Evolutionary conservation across 2,888 invertebrate species (phyloP).

Genomic region (Mesorhabditis spiculigera): DNA sequence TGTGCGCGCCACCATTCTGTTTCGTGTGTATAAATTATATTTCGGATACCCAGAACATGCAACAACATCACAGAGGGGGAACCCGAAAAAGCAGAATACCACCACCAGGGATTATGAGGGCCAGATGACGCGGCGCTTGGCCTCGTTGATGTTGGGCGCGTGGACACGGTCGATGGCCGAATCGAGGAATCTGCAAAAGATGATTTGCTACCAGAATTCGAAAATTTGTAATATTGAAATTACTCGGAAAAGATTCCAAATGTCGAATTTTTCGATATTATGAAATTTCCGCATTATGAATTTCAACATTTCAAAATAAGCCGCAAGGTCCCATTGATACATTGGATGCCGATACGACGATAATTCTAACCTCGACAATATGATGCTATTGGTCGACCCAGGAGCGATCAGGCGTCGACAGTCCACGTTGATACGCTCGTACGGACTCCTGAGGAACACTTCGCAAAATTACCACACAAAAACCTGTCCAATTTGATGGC

Average conservation of each 20-base stretch:
- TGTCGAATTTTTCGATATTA: too few relatives aligned
- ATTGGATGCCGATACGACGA: not conserved
- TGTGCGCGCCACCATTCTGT: too few relatives aligned
- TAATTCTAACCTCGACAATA: slow-evolving; percentile 67
- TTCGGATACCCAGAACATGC: too few relatives aligned
- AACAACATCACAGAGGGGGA: too few relatives aligned
- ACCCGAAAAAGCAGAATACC: too few relatives aligned
- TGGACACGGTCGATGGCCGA: slow-evolving; percentile 35
- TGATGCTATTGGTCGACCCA: slow-evolving; percentile 88
- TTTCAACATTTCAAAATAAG: too few relatives aligned
- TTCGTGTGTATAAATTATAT: too few relatives aligned
- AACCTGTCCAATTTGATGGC: slow-evolving; percentile 31
- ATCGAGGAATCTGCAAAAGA: slow-evolving; percentile 30
- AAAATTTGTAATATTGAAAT: not conserved
- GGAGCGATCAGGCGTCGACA: slow-evolving; percentile 63
- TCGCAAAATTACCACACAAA: not conserved
- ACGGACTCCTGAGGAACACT: not conserved
- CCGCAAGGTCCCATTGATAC: not conserved
- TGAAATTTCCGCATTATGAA: too few relatives aligned
- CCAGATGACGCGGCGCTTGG: too few relatives aligned
- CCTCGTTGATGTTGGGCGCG: not conserved
- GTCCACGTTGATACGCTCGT: slow-evolving; percentile 37
- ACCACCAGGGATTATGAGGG: too few relatives aligned
- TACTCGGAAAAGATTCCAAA: not conserved
- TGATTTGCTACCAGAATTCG: not conserved